phyloP scores from a whole-genome alignment of 2,797 vertebrate genomes.

The Melanotaenia parkinsoni region DNA sequence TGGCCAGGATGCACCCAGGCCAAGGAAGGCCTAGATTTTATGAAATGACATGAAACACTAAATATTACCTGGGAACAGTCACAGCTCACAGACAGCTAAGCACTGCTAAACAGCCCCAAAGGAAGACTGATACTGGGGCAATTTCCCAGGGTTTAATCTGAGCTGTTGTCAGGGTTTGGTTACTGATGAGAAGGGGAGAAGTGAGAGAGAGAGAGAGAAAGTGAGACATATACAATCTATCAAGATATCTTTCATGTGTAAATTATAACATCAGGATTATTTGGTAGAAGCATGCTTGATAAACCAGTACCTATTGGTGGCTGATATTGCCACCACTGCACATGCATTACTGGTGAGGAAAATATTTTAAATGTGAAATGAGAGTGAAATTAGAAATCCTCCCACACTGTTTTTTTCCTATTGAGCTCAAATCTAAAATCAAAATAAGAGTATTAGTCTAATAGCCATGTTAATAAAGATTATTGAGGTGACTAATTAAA shows the following conservation, averaged over 20 bases:
- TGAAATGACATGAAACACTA: slow-evolving; percentile 51
- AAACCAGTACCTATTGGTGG: too few relatives aligned
- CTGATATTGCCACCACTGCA: too few relatives aligned
- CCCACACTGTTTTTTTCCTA: slow-evolving; percentile 11
- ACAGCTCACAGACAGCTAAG: slow-evolving; percentile 62
- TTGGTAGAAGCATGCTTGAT: too few relatives aligned
- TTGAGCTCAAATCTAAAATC: slow-evolving; percentile 28
- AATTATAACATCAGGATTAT: slow-evolving; percentile 12
- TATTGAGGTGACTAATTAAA: slow-evolving; percentile 48
- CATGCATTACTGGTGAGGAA: slow-evolving; percentile 2
- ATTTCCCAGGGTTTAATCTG: slow-evolving; percentile 68
- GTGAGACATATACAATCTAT: slow-evolving; percentile 14
- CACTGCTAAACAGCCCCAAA: slow-evolving; percentile 64
- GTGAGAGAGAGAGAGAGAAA: slow-evolving; percentile 13
- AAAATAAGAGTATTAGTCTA: slow-evolving; percentile 40
- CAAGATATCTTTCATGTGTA: slow-evolving; percentile 20
- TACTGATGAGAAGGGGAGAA: slow-evolving; percentile 47
- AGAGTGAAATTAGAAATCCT: slow-evolving; percentile 44
- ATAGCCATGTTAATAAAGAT: slow-evolving; percentile 32
- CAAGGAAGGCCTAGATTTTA: slow-evolving; percentile 55
- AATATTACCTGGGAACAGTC: slow-evolving; percentile 68
- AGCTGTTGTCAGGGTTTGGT: slow-evolving; percentile 56
- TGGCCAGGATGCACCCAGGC: slow-evolving; percentile 37
- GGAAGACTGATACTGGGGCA: slow-evolving; percentile 60
- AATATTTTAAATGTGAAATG: slow-evolving; percentile 25